These are phyloP conservation scores for Drosophila mimica DNA, from an alignment of 2,888 invertebrate genomes.

Conservation along the genomic window DNA sequence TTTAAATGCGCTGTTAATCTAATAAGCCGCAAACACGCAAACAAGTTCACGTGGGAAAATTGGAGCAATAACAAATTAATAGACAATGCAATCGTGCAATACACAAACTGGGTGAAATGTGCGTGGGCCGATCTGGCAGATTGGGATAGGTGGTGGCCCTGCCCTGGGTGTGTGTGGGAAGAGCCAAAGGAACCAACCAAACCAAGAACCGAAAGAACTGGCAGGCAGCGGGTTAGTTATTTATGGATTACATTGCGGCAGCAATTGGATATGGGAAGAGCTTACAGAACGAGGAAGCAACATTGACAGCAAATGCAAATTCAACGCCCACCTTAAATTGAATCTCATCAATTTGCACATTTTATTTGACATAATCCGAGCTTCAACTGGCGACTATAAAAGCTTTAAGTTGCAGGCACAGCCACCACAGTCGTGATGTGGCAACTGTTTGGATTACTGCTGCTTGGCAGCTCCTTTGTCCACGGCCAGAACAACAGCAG, in stretches of 20 bases:
- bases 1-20: conserved; percentile 72
- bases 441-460: conserved; percentile 34
- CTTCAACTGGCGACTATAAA: conserved; percentile 59
- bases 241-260: conserved; percentile 58
- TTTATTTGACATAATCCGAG: conserved; percentile 60
- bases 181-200: conserved; percentile 13
- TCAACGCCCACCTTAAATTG: conserved; percentile 52
- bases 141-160: conserved; percentile 14
- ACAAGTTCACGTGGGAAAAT: conserved; percentile 83
- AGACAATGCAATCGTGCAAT: conserved; percentile 20
- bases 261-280: conserved; percentile 74
- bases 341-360: conserved; percentile 67
- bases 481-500: conserved; percentile 24
- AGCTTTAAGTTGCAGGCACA: conserved; percentile 35
- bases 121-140: conserved; percentile 36
- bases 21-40: conserved; percentile 82
- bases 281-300: conserved; percentile 48
- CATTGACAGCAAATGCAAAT: conserved; percentile 6
- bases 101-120: conserved; percentile 10
- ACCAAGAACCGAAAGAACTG: background rate
- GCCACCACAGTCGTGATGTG: conserved; percentile 60
- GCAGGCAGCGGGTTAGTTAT: conserved; percentile 49
- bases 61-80: conserved; percentile 65
- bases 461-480: conserved; percentile 2
- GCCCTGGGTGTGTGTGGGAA: conserved; percentile 83